Conservation (phyloP, 2,888 invertebrate genomes). For the Nebria brevicollis region DNA sequence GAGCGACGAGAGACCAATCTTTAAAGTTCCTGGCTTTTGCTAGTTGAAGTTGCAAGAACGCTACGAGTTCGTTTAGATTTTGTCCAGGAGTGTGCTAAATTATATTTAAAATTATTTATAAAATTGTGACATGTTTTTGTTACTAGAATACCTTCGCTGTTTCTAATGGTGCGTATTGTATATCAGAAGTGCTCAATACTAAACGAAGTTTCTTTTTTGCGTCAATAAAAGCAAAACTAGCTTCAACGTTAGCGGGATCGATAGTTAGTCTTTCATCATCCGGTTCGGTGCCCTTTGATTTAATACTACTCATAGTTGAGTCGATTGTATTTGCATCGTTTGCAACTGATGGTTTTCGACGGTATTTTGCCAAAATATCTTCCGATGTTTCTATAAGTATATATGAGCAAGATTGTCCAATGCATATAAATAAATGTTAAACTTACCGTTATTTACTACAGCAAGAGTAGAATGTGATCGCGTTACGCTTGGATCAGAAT, state of each 20-base stretch:
- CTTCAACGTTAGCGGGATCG: slow-evolving; percentile 67
- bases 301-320: slow-evolving; percentile 59
- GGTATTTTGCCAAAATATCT: slow-evolving; percentile 94
- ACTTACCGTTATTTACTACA: slow-evolving; percentile 55
- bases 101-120: slow-evolving; percentile 21
- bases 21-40: slow-evolving; percentile 86
- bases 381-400: slow-evolving; percentile 77
- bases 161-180: slow-evolving; percentile 68
- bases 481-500: slow-evolving; percentile 18
- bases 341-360: slow-evolving; percentile 73
- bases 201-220: slow-evolving; percentile 89
- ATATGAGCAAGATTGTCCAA: background rate
- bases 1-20: slow-evolving; percentile 79
- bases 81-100: slow-evolving; percentile 50
- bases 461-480: slow-evolving; percentile 51
- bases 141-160: slow-evolving; percentile 27
- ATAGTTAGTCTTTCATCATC: slow-evolving; percentile 64
- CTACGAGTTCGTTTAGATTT: slow-evolving; percentile 65
- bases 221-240: slow-evolving; percentile 72
- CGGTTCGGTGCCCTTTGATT: slow-evolving; percentile 50
- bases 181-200: slow-evolving; percentile 89
- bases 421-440: background rate
- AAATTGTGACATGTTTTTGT: background rate
- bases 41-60: slow-evolving; percentile 77
- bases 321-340: slow-evolving; percentile 63